Evolutionary conservation across 2,113 vertebrate species (phyloP), one percentile per base, ranked within the genome.

Genomic region (Mus pahari): DNA sequence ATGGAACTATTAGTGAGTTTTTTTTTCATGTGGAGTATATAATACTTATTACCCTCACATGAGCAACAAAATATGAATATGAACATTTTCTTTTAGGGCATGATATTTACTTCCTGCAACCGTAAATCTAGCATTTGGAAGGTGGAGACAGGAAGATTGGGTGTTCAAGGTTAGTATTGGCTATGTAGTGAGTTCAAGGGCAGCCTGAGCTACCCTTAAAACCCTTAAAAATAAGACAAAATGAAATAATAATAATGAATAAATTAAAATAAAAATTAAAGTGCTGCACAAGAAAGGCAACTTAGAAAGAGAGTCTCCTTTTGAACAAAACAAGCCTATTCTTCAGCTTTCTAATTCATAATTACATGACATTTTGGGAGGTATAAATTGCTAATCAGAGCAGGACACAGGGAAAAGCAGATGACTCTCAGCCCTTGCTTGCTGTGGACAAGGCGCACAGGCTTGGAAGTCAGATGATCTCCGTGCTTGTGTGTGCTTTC

Each of bases 321-420:
- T 14, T 5, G 19, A 78, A 55, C 7, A 48, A 60, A 88, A 58
- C 36, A 36, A 90, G 58, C 3, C 11, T 19, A 16, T 9, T 3
- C 66, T 97, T 94, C 45, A 73, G 1, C 66, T 94, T 97, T 71
- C 68, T 64, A 70, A 89, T 74, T 91, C 11, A 78, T 68, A 88
- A 55, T 14, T 84, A 62, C 60, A 19, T 22, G 17, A 7, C 58
- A 75, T 78, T 95, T 94, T 87, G 53, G 45, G 62, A 87, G 42
- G 8, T 31, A 24, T 73, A 91, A 79, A 66, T 75, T 75, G 53
- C 31, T 28, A 48, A 2, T 26, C 20, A 16, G 42, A 77, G 13
- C 1, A 2, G 22, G 22, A 17, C 42, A 22, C 4, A 20, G 68
- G 2, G 22, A 77, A 86, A 36, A 7, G 77, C 81, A 79, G 36